These are phyloP conservation scores for Drosophila cracens DNA, from an alignment of 2,888 invertebrate genomes.

Conservation along the genomic window DNA sequence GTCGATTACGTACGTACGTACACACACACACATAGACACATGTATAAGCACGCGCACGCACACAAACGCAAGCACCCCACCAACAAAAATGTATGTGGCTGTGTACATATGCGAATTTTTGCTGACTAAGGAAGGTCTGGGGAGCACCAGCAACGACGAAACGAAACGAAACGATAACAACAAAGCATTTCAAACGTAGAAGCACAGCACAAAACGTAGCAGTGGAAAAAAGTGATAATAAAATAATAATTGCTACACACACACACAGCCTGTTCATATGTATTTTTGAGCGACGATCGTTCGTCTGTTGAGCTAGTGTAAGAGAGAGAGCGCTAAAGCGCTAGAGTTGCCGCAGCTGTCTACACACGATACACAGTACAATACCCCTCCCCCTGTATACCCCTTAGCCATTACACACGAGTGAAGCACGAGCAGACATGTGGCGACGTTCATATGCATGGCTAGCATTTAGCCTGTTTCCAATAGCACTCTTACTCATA, in stretches of 20 bases:
- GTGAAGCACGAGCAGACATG: slow-evolving; percentile 68
- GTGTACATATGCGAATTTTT: slow-evolving; percentile 71
- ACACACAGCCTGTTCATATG: slow-evolving; percentile 5
- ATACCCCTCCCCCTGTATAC: slow-evolving; percentile 6
- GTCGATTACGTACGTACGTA: slow-evolving; percentile 69
- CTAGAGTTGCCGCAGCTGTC: slow-evolving; percentile 75
- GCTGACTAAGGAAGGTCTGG: slow-evolving; percentile 84
- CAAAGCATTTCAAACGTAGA: slow-evolving; percentile 74
- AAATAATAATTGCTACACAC: slow-evolving; percentile 77
- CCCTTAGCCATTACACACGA: slow-evolving; percentile 29
- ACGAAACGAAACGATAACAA: slow-evolving; percentile 64
- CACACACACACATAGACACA: slow-evolving; percentile 32
- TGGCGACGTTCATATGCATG: slow-evolving; percentile 45
- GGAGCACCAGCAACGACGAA: slow-evolving; percentile 76
- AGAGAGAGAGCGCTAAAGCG: slow-evolving; percentile 32
- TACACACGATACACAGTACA: slow-evolving; percentile 41
- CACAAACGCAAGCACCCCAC: slow-evolving; percentile 36
- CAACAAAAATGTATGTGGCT: slow-evolving; percentile 42
- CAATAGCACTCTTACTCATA: slow-evolving; percentile 31
- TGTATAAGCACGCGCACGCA: slow-evolving; percentile 69
- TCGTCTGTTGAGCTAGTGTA: slow-evolving; percentile 13
- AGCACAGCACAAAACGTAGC: slow-evolving; percentile 68
- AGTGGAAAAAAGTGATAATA: slow-evolving; percentile 77
- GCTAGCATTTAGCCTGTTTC: slow-evolving; percentile 49
- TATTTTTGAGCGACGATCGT: slow-evolving; percentile 23